Percentiles rank a stretch among this genome's conserved stretches.
These are phyloP conservation scores for Acrocephalus scirpaceus DNA, from an alignment of 2,797 vertebrate species.

Conservation along the genomic window DNA sequence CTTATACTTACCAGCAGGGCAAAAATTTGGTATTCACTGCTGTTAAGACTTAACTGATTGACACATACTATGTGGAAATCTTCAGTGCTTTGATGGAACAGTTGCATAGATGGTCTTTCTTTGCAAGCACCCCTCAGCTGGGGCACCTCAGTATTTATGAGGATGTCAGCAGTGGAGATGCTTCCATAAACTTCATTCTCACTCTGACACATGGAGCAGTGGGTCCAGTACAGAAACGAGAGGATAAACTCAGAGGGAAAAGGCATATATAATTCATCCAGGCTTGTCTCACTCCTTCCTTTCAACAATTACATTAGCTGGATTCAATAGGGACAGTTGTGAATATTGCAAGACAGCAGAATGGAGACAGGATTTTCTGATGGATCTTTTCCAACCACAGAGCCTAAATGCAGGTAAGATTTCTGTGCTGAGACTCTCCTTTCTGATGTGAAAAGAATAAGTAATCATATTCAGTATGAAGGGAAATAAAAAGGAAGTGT, in stretches of 20 bases:
- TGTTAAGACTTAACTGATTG: not conserved
- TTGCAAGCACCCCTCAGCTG: not conserved
- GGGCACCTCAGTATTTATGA: not conserved
- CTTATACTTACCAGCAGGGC: not conserved
- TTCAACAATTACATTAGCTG: not conserved
- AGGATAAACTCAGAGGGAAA: not conserved
- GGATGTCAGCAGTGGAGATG: not conserved
- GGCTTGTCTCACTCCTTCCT: not conserved
- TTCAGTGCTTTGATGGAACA: not conserved
- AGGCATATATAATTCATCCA: constrained; percentile 13
- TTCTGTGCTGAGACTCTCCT: not conserved
- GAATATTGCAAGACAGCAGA: not conserved
- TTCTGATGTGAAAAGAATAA: not conserved
- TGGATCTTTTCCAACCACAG: not conserved
- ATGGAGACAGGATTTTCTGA: not conserved
- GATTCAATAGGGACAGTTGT: not conserved
- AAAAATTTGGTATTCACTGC: not conserved
- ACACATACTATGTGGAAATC: not conserved
- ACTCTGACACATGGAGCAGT: not conserved
- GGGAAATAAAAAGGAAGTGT: not conserved
- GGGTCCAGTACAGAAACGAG: not conserved
- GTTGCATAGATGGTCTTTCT: not conserved
- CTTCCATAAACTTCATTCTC: not conserved
- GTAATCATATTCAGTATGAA: not conserved
- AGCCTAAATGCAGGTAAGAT: not conserved